Base-by-base conservation (phyloP, 2,888 invertebrate species). In the Cataglyphis altisquamis region DNA sequence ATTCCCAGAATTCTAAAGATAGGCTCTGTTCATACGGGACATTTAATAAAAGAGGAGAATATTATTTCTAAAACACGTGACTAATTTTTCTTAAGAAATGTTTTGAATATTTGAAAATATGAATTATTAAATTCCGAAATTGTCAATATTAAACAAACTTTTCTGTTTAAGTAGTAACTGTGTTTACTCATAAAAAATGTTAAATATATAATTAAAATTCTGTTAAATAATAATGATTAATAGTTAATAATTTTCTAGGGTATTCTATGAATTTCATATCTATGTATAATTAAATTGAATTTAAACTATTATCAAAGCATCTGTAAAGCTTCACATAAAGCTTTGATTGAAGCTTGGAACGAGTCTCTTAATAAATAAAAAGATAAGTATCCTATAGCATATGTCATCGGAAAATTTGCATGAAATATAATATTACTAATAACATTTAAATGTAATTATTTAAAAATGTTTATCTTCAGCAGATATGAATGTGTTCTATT, bases 231-330 rank as follows among this genome's bases (percentile, higher is more conserved):
- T 67, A 29, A 39, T 39, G 32, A 6, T 48, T 18, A 10, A 36
- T 5, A 21, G 3, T 52, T 52, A 15, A 39, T 66, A 32, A 41
- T 66, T 66, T 25, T n/a, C 12, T 25, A 41, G 41, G 9, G 21
- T 6, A 15, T 21, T 39, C 39, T 66, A 8, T n/a, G 0, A 52
- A 6, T 0, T n/a, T 52, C 41, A n/a, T n/a, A n/a, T 48, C 21
- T 64, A 32, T 32, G 21, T 29, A 39, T 10, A 62, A 73, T n/a
- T 41, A n/a, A 74, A 74, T 15, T 32, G 15, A 64, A 15, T 64
- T 74, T 36, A 48, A 74, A 29, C 25, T 73, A 60, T 62, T 74
- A 32, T 15, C 29, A 21, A 45, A 74, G 21, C 45, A 45, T 74
- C 25, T 72, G 39, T 32, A 45, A 45, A 74, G 45, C 63, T 74